Base-by-base conservation (phyloP, 92 coral and sea anemone species). In the Palythoa caribaeorum region DNA sequence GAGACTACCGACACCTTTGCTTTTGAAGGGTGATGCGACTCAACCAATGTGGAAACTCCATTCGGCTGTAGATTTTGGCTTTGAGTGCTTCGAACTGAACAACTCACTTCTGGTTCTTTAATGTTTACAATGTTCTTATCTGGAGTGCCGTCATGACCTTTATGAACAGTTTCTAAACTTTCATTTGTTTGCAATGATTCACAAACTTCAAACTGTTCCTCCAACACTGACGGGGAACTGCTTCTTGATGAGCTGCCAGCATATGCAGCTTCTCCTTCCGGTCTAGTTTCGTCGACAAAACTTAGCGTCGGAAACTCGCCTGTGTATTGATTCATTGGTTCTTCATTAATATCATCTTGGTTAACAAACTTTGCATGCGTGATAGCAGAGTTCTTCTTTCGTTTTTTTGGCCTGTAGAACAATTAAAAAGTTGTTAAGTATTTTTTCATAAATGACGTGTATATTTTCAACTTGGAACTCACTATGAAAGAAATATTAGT, bases 221-320 rank as follows among this genome's bases (percentile, higher is more conserved):
- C 50, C 7, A 44, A 8, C 50, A 4, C 83, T 8, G 60, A 38
- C 2, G 83, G 17, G n/a, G 59, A 76, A 19, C 62, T 76, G 14
- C 37, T 51, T 16, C n/a, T 55, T 15, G 83, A 77, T 36, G 50
- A 28, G 39, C 39, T 20, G 10, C 40, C 66, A 53, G 48, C 12
- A 57, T 65, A 35, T 21, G 10, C 66, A 21, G 28, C 69, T 3
- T 35, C 68, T 28, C 17, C 14, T 17, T 52, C 51, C 28, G 9
- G 14, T 9, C 40, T 13, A 77, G 83, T 77, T 77, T 77, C 83
- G 40, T 77, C 83, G 3, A 52, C 83, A 16, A 77, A 17, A 54
- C 48, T 21, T 52, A 77, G 28, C 19, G 48, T 48, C 54, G 20
- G 83, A 65, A 81, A 81, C 44, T 48, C 76, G 37, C 65, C 73